Conservation (phyloP, 2,113 vertebrate species). For the Otolemur garnettii region DNA sequence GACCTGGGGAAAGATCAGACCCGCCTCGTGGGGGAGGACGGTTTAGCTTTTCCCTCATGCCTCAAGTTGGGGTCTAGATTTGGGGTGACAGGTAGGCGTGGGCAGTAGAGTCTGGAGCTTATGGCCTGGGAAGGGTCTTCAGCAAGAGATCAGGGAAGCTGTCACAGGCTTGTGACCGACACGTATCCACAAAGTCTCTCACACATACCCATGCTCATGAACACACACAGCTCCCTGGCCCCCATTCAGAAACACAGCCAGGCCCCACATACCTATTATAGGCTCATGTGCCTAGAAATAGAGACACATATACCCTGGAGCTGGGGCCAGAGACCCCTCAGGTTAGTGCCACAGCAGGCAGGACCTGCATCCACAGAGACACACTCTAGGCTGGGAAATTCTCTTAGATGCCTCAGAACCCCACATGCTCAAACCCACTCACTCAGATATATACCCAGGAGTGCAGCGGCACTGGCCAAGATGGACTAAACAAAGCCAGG, state of each 20-base stretch:
- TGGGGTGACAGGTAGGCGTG: neutral
- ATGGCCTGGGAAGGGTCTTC: neutral
- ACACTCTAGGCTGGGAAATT: neutral
- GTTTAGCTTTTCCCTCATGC: neutral
- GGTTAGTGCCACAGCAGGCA: neutral
- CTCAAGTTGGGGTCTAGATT: neutral
- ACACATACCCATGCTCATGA: neutral
- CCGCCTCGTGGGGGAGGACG: slow-evolving; percentile 77
- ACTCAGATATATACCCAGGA: neutral
- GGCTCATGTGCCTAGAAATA: rapidly evolving
- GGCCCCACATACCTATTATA: rapidly evolving
- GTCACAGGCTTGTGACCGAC: neutral
- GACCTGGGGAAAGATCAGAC: neutral
- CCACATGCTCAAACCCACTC: neutral
- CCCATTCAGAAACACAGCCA: neutral
- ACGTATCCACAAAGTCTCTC: neutral
- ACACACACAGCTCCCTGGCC: too few relatives aligned
- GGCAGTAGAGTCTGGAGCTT: neutral
- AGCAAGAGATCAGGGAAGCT: neutral
- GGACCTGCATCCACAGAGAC: neutral
- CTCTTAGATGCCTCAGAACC: neutral
- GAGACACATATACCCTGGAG: neutral
- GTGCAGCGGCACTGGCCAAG: neutral
- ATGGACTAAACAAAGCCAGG: neutral
- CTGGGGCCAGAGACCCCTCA: neutral